A percentile compares a stretch with the other conserved stretches of the same genome.
phyloP scores from a whole-genome alignment of 2,113 vertebrate species.

The Geothlypis trichas region DNA sequence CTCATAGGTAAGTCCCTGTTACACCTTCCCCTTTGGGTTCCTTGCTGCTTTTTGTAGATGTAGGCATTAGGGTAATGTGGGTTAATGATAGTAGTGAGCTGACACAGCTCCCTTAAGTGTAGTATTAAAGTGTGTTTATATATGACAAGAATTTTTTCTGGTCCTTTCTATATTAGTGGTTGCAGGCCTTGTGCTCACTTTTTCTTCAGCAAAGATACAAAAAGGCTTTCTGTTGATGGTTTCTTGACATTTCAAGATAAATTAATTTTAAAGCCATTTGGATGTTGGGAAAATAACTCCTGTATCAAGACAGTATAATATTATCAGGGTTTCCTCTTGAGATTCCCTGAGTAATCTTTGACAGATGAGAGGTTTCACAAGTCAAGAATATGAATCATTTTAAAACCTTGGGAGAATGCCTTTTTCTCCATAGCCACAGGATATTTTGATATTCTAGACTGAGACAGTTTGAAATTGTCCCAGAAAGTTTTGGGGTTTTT shows the following conservation, averaged over 20 bases:
- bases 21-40: background rate
- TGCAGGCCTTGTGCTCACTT: background rate
- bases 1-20: conserved; percentile 83
- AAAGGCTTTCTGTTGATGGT: background rate
- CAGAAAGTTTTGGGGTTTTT: background rate
- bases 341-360: conserved; percentile 1
- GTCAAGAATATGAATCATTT: conserved; percentile 15
- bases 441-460: conserved; percentile 18
- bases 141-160: background rate
- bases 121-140: background rate
- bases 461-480: background rate
- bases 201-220: background rate
- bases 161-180: background rate
- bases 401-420: background rate
- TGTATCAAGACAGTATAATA: background rate
- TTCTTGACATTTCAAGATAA: background rate
- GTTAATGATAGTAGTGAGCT: background rate
- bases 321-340: background rate
- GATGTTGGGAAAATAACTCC: background rate
- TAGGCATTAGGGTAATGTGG: background rate
- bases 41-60: background rate
- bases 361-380: conserved; percentile 27
- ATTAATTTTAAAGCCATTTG: background rate
- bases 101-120: background rate
- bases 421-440: conserved; percentile 3